phyloP scores from a whole-genome alignment of 2,113 vertebrate species.

The Actinemys pallida region DNA sequence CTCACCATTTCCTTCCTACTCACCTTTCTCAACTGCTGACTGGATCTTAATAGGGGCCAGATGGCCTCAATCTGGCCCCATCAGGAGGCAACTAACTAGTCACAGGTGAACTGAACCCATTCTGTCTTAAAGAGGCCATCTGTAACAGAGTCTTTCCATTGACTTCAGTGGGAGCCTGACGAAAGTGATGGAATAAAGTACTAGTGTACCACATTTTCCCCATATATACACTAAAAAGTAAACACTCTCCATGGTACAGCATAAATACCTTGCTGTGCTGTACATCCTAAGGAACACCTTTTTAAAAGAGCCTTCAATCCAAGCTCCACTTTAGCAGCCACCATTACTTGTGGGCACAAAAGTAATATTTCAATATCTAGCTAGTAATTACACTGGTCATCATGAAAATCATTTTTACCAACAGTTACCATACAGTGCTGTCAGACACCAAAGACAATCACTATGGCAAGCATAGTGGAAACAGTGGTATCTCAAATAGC shows the following conservation, averaged over 20 bases:
- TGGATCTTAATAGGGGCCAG: no score
- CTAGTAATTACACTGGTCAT: neutral
- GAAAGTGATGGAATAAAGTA: neutral
- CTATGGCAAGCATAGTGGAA: neutral
- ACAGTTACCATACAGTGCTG: neutral
- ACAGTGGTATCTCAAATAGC: neutral
- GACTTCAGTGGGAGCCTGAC: neutral
- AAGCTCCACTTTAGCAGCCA: no score
- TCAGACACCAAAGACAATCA: neutral
- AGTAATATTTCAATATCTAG: neutral
- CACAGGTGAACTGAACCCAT: no score
- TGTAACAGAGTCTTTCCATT: neutral
- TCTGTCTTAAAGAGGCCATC: no score
- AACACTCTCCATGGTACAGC: slow-evolving; percentile 24
- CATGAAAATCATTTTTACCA: slow-evolving; percentile 34
- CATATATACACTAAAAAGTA: neutral
- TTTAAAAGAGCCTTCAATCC: slow-evolving; percentile 57
- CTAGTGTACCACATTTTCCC: neutral
- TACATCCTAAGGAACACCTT: neutral
- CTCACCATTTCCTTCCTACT: no score
- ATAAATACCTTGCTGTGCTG: neutral
- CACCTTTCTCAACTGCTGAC: no score
- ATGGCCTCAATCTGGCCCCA: no score
- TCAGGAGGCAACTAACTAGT: no score
- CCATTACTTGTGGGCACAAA: no score